Evolutionary conservation across 2,113 vertebrate genomes (phyloP).

Genomic region (Platichthys flesus): DNA sequence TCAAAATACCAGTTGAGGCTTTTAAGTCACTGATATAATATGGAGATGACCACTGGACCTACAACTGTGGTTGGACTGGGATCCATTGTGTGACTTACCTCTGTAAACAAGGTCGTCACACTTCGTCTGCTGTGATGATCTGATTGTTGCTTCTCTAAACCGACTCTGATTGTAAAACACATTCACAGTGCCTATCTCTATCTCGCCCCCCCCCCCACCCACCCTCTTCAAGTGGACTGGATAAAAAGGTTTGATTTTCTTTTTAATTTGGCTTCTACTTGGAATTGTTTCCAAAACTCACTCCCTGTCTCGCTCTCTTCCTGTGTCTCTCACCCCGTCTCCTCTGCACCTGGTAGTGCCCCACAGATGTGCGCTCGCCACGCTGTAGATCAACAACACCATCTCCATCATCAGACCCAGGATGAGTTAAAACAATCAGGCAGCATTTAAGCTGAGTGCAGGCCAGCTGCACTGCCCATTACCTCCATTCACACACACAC

Average conservation of each 20-base stretch:
- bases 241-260: slow-evolving; percentile 86
- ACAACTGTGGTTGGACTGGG: too few relatives aligned
- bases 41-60: too few relatives aligned
- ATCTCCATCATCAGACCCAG: slow-evolving; percentile 87
- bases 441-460: slow-evolving; percentile 83
- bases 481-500: slow-evolving; percentile 75
- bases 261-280: slow-evolving; percentile 61
- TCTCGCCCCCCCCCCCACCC: too few relatives aligned
- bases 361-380: slow-evolving; percentile 83
- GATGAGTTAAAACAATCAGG: slow-evolving; percentile 92
- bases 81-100: too few relatives aligned
- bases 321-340: slow-evolving; percentile 66
- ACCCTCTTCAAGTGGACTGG: slow-evolving; percentile 82
- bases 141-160: too few relatives aligned
- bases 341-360: slow-evolving; percentile 91
- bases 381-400: slow-evolving; percentile 77
- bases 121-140: too few relatives aligned
- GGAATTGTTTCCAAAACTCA: slow-evolving; percentile 62
- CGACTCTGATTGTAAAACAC: too few relatives aligned
- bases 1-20: too few relatives aligned
- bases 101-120: too few relatives aligned
- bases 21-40: too few relatives aligned
- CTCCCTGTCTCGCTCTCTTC: slow-evolving; percentile 59
- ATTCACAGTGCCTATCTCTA: slow-evolving; percentile 64
- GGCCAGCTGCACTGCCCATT: slow-evolving; percentile 91